phyloP scores from a whole-genome alignment of 1,140 invertebrate genomes.

The Streblospio benedicti region DNA sequence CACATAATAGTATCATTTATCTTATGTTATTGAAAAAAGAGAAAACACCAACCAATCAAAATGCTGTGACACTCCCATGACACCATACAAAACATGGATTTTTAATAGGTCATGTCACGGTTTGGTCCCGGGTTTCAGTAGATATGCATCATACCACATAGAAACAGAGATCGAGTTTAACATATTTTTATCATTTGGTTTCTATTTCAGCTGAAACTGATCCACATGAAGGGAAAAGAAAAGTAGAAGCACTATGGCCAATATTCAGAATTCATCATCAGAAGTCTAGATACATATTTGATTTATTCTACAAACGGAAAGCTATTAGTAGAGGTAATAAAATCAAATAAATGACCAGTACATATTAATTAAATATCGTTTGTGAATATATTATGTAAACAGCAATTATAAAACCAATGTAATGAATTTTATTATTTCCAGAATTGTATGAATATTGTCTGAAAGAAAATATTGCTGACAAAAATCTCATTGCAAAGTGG shows the following conservation, averaged over 20 bases:
- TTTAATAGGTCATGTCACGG: no score
- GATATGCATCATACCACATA: no score
- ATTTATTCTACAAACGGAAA: conserved; percentile 90
- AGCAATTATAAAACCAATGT: conserved; percentile 3
- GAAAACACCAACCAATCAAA: no score
- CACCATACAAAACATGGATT: no score
- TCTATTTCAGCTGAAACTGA: conserved; percentile 79
- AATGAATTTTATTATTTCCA: conserved; percentile 45
- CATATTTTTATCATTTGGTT: no score
- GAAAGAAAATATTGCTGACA: conserved; percentile 94
- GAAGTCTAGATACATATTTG: conserved; percentile 93
- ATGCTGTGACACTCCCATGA: no score
- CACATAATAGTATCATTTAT: no score
- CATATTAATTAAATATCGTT: neutral
- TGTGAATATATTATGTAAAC: neutral
- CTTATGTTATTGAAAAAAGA: no score
- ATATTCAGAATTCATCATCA: conserved; percentile 98
- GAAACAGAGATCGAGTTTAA: no score
- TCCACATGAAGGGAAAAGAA: conserved; percentile 96
- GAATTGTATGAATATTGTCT: conserved; percentile 96
- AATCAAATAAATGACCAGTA: neutral
- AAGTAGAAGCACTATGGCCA: conserved; percentile 96
- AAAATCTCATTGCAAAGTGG: conserved; percentile 98
- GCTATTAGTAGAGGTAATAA: conserved; percentile 76
- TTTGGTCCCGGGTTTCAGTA: no score